phyloP scores from a whole-genome alignment of 2,113 vertebrate species.

The Crotalus horridus region DNA sequence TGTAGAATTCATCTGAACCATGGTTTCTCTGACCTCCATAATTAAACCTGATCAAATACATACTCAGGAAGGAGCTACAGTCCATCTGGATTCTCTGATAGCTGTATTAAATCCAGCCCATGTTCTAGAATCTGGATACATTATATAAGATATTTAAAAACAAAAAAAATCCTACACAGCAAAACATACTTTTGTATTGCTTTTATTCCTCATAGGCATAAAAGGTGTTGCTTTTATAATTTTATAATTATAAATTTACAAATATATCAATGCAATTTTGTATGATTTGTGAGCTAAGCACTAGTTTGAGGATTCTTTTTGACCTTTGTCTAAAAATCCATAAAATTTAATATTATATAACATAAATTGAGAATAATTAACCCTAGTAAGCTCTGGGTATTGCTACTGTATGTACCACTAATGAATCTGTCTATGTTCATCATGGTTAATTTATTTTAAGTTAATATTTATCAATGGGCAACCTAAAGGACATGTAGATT shows the following conservation, averaged over 20 bases:
- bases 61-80: background rate
- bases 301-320: background rate
- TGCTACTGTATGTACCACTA: background rate
- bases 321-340: background rate
- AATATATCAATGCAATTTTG: background rate
- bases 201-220: background rate
- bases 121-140: background rate
- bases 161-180: background rate
- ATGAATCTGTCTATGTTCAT: background rate
- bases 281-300: background rate
- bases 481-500: background rate
- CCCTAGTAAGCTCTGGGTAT: background rate
- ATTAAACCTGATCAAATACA: background rate
- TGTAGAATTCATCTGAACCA: background rate
- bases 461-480: background rate
- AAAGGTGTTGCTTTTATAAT: background rate
- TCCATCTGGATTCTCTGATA: background rate
- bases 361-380: background rate
- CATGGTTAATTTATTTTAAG: background rate
- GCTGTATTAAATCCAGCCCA: background rate
- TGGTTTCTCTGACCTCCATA: background rate
- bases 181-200: background rate
- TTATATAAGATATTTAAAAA: background rate
- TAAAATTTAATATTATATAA: background rate
- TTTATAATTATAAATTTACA: background rate